A percentile compares a stretch with the other conserved stretches of the same genome.
Conservation (phyloP, 2,113 vertebrate species). For the Meriones unguiculatus region DNA sequence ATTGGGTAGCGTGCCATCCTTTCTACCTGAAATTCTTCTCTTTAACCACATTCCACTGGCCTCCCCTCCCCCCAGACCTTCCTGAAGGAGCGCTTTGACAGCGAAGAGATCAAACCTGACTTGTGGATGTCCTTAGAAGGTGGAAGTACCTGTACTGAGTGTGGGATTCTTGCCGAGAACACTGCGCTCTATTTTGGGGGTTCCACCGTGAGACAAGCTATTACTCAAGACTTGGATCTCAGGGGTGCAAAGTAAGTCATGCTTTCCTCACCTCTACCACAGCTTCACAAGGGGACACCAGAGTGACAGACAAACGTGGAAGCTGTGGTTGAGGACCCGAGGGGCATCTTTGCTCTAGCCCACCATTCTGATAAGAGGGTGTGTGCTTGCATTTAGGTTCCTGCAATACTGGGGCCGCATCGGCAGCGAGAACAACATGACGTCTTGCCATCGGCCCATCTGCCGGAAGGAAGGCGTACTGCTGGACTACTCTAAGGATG, state of each 20-base stretch:
- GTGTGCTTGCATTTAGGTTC: slow-evolving; percentile 89
- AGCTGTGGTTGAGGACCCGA: not conserved
- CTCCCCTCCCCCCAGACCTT: slow-evolving; percentile 88
- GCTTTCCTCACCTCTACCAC: not conserved
- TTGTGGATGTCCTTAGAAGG: slow-evolving; percentile 97
- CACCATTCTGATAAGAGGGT: not conserved
- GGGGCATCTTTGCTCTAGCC: not conserved
- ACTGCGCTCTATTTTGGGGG: slow-evolving; percentile 96
- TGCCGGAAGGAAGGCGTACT: slow-evolving; percentile 97
- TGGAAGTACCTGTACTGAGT: slow-evolving; percentile 94
- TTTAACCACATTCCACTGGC: slow-evolving; percentile 16
- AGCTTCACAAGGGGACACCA: not conserved
- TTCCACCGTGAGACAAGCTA: slow-evolving; percentile 94
- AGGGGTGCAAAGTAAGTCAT: slow-evolving; percentile 95
- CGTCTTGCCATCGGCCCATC: slow-evolving; percentile 95
- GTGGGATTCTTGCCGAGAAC: slow-evolving; percentile 95
- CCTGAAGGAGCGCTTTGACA: slow-evolving; percentile 98
- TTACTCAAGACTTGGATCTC: slow-evolving; percentile 96
- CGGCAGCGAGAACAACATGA: slow-evolving; percentile 97
- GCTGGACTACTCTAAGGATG: slow-evolving; percentile 96
- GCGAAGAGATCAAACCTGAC: slow-evolving; percentile 93
- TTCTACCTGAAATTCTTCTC: not conserved
- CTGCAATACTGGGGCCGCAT: slow-evolving; percentile 99
- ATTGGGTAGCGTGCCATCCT: not conserved
- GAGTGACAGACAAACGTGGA: not conserved